Percentiles rank a stretch among this genome's conserved stretches.
phyloP scores from a whole-genome alignment of 2,113 vertebrate genomes.

The Deroptyus accipitrinus region DNA sequence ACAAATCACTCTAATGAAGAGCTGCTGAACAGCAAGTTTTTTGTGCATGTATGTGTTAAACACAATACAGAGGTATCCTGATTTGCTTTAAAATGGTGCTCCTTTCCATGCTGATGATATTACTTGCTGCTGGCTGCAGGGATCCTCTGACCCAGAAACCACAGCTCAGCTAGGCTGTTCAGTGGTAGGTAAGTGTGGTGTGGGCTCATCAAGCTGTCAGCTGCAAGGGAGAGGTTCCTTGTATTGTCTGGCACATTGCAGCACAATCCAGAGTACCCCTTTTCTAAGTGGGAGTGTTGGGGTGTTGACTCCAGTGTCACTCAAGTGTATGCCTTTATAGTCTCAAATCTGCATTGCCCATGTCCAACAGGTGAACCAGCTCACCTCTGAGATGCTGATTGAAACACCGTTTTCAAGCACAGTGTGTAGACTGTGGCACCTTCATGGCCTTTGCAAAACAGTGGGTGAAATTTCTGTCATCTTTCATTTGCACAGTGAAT shows the following conservation, averaged over 20 bases:
- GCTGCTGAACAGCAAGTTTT: neutral
- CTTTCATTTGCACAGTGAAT: neutral
- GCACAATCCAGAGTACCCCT: neutral
- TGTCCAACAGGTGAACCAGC: neutral
- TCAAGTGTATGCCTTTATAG: neutral
- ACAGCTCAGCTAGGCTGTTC: neutral
- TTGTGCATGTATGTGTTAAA: neutral
- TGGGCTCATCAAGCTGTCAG: neutral
- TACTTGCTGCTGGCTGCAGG: neutral
- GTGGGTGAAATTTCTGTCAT: neutral
- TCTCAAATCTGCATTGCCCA: neutral
- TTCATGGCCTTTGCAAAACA: neutral
- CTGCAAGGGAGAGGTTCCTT: neutral
- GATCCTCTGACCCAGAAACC: neutral
- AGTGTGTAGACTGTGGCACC: neutral
- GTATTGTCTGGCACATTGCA: accelerated
- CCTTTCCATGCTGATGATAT: neutral
- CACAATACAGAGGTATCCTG: neutral
- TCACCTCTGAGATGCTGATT: neutral
- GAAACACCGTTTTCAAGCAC: neutral
- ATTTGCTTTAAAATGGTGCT: neutral
- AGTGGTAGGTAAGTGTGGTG: accelerated
- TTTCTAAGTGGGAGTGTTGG: neutral
- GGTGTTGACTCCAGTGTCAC: neutral
- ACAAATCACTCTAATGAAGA: neutral